Conservation (phyloP, 2,113 vertebrate genomes). For the Zapornia atra region DNA sequence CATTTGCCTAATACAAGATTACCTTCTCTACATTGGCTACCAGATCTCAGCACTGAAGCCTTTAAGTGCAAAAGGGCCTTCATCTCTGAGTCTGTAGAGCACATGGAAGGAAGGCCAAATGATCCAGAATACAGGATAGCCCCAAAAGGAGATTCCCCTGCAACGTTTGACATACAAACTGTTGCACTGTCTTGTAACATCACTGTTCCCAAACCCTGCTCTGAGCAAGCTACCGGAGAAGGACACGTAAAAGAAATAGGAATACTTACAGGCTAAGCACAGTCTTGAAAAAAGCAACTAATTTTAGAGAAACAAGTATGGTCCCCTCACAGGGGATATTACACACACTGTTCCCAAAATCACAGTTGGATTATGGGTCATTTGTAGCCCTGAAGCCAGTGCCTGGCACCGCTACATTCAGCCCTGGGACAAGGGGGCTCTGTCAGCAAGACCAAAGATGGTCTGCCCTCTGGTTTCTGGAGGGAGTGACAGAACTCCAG, state of each 20-base stretch:
- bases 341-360: background rate
- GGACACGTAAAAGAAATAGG: background rate
- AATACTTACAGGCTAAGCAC: background rate
- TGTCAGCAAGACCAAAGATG: background rate
- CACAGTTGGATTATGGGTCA: background rate
- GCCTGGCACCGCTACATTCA: background rate
- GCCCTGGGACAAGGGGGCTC: background rate
- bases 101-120: background rate
- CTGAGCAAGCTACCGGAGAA: background rate
- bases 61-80: background rate
- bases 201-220: background rate
- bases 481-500: background rate
- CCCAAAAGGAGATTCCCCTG: background rate
- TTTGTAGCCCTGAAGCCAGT: background rate
- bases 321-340: background rate
- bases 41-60: background rate
- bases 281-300: background rate
- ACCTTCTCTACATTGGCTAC: background rate
- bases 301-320: background rate
- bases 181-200: background rate
- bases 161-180: background rate
- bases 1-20: background rate
- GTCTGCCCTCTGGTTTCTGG: background rate
- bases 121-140: background rate
- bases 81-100: background rate